Evolutionary conservation across 2,888 invertebrate genomes (phyloP), one percentile per base, ranked within the genome.

Genomic region (Danaus chrysippus): DNA sequence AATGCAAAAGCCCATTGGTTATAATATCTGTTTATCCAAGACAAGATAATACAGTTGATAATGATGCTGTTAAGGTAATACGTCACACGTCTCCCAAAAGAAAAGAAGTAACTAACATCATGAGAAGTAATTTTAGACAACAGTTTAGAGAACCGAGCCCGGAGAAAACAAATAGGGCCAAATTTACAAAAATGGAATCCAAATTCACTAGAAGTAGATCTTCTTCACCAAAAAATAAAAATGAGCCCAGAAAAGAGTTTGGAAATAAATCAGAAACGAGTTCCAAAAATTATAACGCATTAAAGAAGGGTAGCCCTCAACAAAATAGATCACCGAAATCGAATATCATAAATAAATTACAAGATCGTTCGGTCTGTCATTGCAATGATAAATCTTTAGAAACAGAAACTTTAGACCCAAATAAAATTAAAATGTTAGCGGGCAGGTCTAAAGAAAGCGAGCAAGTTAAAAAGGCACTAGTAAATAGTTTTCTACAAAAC

Each of bases 21-120:
- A 76, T 89, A 12, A 89, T 90, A 81, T 87, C 90, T 2, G 87
- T 90, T 3, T 89, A 84, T 70, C 84, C 86, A 12, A 82, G 81
- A 62, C 72, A 74, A 63, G 78, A 77, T 42, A 64, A 70, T 1
- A 64, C 66, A 42, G 58, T 61, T 19, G 74, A 76, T 10, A 66
- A 62, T 34, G 59, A 59, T 13, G 70, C 66, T 46, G 62, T 68
- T 17, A 70, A 65, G 67, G 64, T 71, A 53, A 66, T 68, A 6
- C 60, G 63, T 57, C 66, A 58, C 56, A 61, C 49, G 42, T 42
- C 58, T 34, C 41, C 61, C 10, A 57, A 44, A 41, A 58, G 42
- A 56, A 60, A 59, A 56, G 70, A 44, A 65, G 65, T 15, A 59
- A 59, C 55, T 44, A 65, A 44, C 55, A 42, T n/a, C 52, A 60